A percentile compares a stretch with the other conserved stretches of the same genome.
These are phyloP conservation scores for Xiphorhynchus erythropygius DNA, from an alignment of 2,797 vertebrate genomes.

Conservation along the genomic window DNA sequence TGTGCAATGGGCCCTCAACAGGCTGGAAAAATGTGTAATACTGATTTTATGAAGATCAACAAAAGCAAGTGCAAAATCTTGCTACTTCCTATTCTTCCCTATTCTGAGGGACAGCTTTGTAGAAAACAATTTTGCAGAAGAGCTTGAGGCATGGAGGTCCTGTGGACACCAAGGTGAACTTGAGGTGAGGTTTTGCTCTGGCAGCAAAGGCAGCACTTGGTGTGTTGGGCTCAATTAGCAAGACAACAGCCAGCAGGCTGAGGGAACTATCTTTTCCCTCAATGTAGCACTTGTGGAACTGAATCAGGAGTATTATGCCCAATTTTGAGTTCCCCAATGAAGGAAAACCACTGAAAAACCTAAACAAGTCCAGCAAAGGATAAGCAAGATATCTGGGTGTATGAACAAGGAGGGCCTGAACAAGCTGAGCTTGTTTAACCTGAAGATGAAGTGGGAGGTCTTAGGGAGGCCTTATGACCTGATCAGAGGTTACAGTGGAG, in stretches of 20 bases:
- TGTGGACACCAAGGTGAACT: not conserved
- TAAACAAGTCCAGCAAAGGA: not conserved
- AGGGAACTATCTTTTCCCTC: not conserved
- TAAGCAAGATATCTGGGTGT: fast-evolving
- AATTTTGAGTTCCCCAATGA: fast-evolving
- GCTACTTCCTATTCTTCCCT: too few relatives aligned
- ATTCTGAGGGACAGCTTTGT: not conserved
- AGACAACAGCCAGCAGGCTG: not conserved
- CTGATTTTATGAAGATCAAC: not conserved
- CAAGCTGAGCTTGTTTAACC: not conserved
- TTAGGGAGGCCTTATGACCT: not conserved
- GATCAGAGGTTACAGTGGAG: not conserved
- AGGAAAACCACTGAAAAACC: not conserved
- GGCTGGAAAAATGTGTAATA: not conserved
- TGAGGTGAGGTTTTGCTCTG: not conserved
- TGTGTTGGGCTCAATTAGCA: not conserved
- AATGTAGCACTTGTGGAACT: not conserved
- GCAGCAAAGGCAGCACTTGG: not conserved
- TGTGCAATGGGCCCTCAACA: not conserved
- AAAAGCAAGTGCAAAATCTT: not conserved
- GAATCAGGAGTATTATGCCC: not conserved
- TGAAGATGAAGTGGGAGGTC: not conserved
- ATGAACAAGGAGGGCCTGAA: not conserved
- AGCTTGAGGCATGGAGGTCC: not conserved
- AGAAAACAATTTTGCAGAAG: not conserved